Percentiles rank a stretch among this genome's conserved stretches.
Evolutionary conservation across 2,797 vertebrate species (phyloP).

Genomic region (Sebastes variabilis): DNA sequence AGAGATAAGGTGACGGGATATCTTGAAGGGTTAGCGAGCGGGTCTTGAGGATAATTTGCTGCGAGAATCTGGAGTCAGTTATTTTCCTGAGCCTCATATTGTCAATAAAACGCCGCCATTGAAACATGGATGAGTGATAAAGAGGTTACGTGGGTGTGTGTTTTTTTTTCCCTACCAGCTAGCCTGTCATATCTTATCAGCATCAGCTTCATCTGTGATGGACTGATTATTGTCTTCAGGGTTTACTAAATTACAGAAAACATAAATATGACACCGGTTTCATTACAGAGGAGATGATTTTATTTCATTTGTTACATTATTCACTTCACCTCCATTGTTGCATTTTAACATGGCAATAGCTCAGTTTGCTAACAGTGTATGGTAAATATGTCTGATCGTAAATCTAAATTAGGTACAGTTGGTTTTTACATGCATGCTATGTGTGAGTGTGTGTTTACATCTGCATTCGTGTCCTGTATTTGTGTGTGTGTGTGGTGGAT

Average conservation of each 20-base stretch:
- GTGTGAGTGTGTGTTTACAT: neutral
- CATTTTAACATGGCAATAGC: neutral
- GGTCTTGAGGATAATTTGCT: constrained; percentile 49
- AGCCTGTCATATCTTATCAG: constrained; percentile 57
- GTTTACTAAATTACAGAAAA: constrained; percentile 31
- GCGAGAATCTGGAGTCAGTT: constrained; percentile 40
- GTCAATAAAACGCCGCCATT: constrained; percentile 57
- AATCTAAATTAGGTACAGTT: constrained; percentile 6
- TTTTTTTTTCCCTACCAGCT: neutral
- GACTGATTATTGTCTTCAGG: constrained; percentile 37
- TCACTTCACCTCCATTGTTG: neutral
- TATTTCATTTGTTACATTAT: constrained; percentile 17
- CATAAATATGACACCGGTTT: constrained; percentile 2
- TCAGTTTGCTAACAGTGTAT: neutral
- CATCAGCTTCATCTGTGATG: constrained; percentile 45
- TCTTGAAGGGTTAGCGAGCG: constrained; percentile 39
- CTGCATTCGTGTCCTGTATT: neutral
- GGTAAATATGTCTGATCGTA: neutral
- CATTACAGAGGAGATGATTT: constrained; percentile 22
- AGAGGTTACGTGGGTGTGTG: constrained; percentile 19
- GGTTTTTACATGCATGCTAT: neutral
- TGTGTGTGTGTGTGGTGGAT: neutral
- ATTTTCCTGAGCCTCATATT: constrained; percentile 53
- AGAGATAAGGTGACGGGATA: constrained; percentile 56
- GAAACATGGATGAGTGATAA: constrained; percentile 53